Conservation (phyloP, 2,888 invertebrate genomes). For the Oscheius myriophilus region DNA sequence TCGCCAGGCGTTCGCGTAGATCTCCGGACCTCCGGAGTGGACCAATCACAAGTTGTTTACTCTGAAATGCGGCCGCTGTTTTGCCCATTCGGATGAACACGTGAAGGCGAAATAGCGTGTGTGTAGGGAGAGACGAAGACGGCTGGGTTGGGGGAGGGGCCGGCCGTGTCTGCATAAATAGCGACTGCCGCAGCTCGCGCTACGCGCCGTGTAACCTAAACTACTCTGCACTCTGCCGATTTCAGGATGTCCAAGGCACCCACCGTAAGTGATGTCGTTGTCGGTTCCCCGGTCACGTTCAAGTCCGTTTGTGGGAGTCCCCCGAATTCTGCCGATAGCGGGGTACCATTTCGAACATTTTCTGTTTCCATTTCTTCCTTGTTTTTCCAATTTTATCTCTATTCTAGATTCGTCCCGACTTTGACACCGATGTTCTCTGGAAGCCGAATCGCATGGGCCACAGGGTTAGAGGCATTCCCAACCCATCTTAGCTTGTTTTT, state of each 20-base stretch:
- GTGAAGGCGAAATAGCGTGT: too few relatives aligned
- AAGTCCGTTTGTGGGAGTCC: constrained; percentile 41
- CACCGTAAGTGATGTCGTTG: constrained; percentile 59
- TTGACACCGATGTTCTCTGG: constrained; percentile 58
- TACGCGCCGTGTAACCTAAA: background rate
- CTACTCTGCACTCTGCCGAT: background rate
- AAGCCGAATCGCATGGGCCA: constrained; percentile 35
- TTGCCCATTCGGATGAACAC: too few relatives aligned
- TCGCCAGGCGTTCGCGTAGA: too few relatives aligned
- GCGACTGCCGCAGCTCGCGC: background rate
- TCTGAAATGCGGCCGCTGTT: too few relatives aligned
- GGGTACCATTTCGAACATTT: constrained; percentile 6
- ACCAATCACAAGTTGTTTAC: too few relatives aligned
- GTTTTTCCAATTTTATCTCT: background rate
- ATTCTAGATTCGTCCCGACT: constrained; percentile 52
- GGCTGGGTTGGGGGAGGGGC: constrained; percentile 6
- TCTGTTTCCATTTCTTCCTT: background rate
- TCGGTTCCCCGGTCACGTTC: constrained; percentile 47
- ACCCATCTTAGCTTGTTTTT: background rate
- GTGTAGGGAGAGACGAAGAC: background rate
- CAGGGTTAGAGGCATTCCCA: background rate
- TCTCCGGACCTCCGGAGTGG: too few relatives aligned
- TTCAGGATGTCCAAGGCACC: constrained; percentile 59
- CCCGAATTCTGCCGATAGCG: constrained; percentile 32
- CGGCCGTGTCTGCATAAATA: background rate